Percentiles rank a stretch among this genome's conserved stretches.
Evolutionary conservation across 1,140 invertebrate genomes (phyloP).

Genomic region (Psix sp.): DNA sequence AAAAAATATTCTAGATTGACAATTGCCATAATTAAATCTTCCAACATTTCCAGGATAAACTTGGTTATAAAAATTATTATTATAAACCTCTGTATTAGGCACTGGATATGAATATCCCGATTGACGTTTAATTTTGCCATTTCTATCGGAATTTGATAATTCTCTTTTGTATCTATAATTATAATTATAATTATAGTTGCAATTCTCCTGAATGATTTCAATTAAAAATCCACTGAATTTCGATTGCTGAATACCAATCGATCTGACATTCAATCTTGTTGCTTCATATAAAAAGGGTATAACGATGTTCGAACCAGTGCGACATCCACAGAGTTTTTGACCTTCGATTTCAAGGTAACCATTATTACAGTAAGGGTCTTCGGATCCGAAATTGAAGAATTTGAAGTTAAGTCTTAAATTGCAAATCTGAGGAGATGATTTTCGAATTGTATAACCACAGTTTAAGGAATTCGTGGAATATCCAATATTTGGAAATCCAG

Average conservation of each 20-base stretch:
- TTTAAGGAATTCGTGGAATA: slow-evolving; percentile 53
- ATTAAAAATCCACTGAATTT: slow-evolving; percentile 77
- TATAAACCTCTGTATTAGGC: slow-evolving; percentile 41
- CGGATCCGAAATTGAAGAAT: slow-evolving; percentile 77
- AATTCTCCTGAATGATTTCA: slow-evolving; percentile 78
- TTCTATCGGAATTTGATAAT: slow-evolving; percentile 1
- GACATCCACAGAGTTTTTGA: slow-evolving; percentile 78
- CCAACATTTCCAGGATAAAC: slow-evolving; percentile 12
- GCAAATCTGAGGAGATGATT: slow-evolving; percentile 74
- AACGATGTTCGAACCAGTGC: slow-evolving; percentile 73
- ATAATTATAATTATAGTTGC: slow-evolving; percentile 59
- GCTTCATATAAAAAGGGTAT: slow-evolving; percentile 31
- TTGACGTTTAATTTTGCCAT: slow-evolving; percentile 50
- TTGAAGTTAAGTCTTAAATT: slow-evolving; percentile 77
- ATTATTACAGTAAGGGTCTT: slow-evolving; percentile 70
- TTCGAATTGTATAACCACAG: slow-evolving; percentile 77
- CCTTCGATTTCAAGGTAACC: slow-evolving; percentile 79
- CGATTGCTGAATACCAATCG: slow-evolving; percentile 57
- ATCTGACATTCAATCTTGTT: slow-evolving; percentile 56
- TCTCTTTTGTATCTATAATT: slow-evolving; percentile 55
- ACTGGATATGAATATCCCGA: slow-evolving; percentile 63
- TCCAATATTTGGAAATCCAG: slow-evolving; percentile 75
- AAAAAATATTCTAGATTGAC: slow-evolving; percentile 62
- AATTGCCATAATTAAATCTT: slow-evolving; percentile 41
- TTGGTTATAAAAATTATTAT: slow-evolving; percentile 14